Base-by-base conservation (phyloP, 1,140 invertebrate genomes). In the Lethocerus indicus region DNA sequence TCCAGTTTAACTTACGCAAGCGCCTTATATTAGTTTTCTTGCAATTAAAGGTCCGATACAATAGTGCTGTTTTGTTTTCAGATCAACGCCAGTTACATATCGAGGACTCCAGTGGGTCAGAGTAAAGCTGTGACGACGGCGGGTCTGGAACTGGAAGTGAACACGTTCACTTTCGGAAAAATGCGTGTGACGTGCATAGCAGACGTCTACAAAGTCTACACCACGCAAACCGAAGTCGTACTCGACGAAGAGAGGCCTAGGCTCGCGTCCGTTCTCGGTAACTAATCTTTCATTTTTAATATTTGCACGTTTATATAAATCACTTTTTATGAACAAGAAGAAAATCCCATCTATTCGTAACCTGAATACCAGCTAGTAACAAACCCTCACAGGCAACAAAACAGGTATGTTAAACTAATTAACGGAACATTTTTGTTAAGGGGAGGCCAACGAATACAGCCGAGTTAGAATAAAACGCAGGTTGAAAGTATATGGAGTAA, bases 221-320 rank as follows among this genome's bases (percentile, higher is more conserved):
- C 65, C 23, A 65, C 66, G 44, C 63, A 67, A 52, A 66, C 66
- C 13, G 69, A 68, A 20, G 26, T 55, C 16, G 39, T 42, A 5
- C 58, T 79, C 27, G 75, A 75, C 52, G 76, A 79, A 59, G 76
- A 79, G 63, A 67, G 71, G 54, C 77, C 77, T 25, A 69, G 74
- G 61, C 69, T 78, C 23, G 76, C 75, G 21, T 74, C 75, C 9
- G 75, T 79, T 26, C 65, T 78, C 53, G 54, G 54, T 53, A 23
- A 47, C 47, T 54, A 9, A 32, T 9, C n/a, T 32, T 32, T 32
- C 7, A 32, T 32, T 32, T n/a, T n/a, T n/a, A n/a, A n/a, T 81
- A 85, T 12, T 75, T 80, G 4, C 86, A 87, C 9, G 86, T 57
- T 64, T n/a, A n/a, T n/a, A n/a, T n/a, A n/a, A n/a, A n/a, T n/a